Evolutionary conservation across 2,113 vertebrate species (phyloP).

Genomic region (Galemys pyrenaicus): DNA sequence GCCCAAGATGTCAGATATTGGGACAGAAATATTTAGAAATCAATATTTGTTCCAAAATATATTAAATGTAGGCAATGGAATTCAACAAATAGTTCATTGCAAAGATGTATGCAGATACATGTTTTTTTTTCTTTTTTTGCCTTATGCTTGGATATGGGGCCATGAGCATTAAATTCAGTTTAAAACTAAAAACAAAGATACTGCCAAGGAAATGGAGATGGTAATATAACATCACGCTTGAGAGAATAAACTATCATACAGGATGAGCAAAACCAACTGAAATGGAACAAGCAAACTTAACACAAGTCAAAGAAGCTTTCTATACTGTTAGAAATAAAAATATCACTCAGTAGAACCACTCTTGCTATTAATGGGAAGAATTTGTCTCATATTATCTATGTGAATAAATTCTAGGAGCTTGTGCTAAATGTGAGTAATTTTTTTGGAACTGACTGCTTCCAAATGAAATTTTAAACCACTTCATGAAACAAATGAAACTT

Average conservation of each 20-base stretch:
- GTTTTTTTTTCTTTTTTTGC: slow-evolving; percentile 25
- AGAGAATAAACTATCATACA: slow-evolving; percentile 64
- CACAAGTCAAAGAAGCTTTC: slow-evolving; percentile 37
- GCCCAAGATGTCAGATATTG: not conserved
- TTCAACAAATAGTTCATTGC: not conserved
- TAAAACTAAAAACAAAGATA: slow-evolving; percentile 70
- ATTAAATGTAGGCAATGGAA: not conserved
- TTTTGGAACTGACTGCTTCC: slow-evolving; percentile 39
- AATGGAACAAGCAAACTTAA: slow-evolving; percentile 63
- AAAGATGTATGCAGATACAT: not conserved
- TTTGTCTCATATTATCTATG: slow-evolving; percentile 10
- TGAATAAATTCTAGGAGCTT: slow-evolving; percentile 10
- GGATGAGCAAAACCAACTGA: slow-evolving; percentile 59
- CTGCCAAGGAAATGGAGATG: slow-evolving; percentile 63
- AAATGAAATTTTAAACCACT: slow-evolving; percentile 49
- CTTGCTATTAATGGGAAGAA: slow-evolving; percentile 5
- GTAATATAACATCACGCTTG: slow-evolving; percentile 42
- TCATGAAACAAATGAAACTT: slow-evolving; percentile 23
- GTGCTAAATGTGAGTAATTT: not conserved
- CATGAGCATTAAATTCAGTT: slow-evolving; percentile 45
- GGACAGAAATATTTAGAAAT: not conserved
- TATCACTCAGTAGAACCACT: slow-evolving; percentile 20
- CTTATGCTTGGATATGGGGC: slow-evolving; percentile 33
- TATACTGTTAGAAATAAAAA: slow-evolving; percentile 61
- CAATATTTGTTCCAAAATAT: not conserved